phyloP scores from a whole-genome alignment of 2,888 invertebrate species.

The Mimumesa dahlbomi region DNA sequence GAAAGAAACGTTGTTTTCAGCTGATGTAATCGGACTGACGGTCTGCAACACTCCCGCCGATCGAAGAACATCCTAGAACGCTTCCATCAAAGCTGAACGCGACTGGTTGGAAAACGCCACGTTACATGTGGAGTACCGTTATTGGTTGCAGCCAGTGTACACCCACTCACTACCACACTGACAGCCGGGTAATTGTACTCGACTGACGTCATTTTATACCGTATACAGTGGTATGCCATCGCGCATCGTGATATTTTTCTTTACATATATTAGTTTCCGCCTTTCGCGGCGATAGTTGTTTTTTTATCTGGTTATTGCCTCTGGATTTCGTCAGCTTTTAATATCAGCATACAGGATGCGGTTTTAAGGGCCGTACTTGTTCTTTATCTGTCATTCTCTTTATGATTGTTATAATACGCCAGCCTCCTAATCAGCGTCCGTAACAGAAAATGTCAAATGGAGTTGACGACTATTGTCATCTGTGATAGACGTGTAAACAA shows the following conservation, averaged over 20 bases:
- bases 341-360: too few relatives aligned
- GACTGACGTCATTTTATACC: constrained; percentile 31
- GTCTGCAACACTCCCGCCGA: constrained; percentile 25
- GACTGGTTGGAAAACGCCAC: constrained; percentile 23
- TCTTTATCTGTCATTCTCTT: too few relatives aligned
- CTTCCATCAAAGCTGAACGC: neutral
- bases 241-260: neutral
- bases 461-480: too few relatives aligned
- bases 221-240: neutral
- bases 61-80: constrained; percentile 11
- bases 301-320: too few relatives aligned
- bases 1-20: neutral
- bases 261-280: too few relatives aligned
- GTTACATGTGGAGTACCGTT: constrained; percentile 39
- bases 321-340: too few relatives aligned
- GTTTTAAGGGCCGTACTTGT: too few relatives aligned
- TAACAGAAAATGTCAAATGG: too few relatives aligned
- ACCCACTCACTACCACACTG: neutral
- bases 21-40: constrained; percentile 47
- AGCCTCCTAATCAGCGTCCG: too few relatives aligned
- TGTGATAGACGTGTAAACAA: too few relatives aligned
- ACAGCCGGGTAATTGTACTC: neutral
- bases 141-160: constrained; percentile 37
- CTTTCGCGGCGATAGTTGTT: too few relatives aligned
- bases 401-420: too few relatives aligned